Base-by-base conservation (phyloP, 1,140 invertebrate genomes). In the Mamestra configurata region DNA sequence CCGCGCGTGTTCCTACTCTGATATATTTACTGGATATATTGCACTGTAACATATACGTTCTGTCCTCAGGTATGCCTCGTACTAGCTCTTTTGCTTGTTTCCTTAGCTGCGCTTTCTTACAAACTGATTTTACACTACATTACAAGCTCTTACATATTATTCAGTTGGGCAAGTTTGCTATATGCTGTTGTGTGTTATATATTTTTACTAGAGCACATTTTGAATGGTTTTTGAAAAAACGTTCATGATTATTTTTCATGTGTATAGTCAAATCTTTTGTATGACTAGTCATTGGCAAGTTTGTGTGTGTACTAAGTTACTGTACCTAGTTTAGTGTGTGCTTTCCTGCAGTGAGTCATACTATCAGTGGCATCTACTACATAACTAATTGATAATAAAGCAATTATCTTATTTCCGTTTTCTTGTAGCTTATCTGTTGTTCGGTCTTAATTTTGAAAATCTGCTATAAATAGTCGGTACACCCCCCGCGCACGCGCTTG, bases 31-130 rank as follows among this genome's bases (percentile, higher is more conserved):
- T 15, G 24, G 13, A 59, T 15, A 59, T 24, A n/a, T 61, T 7
- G 27, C n/a, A 18, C 59, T 35, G 5, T 35, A 3, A 18, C 59
- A 61, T 24, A 7, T 13, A 57, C 13, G 53, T 57, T 13, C 22
- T 24, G 22, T 24, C 2, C 5, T 18, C 59, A 71, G 68, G 68
- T 71, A 71, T 51, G 68, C 35, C 46, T 3, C 43, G 40, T 31
- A 27, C 66, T 27, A 24, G 20, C 22, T n/a, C n/a, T n/a, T n/a
- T n/a, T 24, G 66, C 68, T 71, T 71, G 46, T 31, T 51, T 71
- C 15, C 2, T 11, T 51, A 53, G 68, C 46, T n/a, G 40, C 49
- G 68, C 46, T 71, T 71, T 18, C 27, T 71, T 27, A 35, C 13
- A 53, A 31, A 27, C 22, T 11, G 7, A 22, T 6, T 0, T 31